Conservation (phyloP, 2,797 vertebrate genomes). For the Geotria australis region DNA sequence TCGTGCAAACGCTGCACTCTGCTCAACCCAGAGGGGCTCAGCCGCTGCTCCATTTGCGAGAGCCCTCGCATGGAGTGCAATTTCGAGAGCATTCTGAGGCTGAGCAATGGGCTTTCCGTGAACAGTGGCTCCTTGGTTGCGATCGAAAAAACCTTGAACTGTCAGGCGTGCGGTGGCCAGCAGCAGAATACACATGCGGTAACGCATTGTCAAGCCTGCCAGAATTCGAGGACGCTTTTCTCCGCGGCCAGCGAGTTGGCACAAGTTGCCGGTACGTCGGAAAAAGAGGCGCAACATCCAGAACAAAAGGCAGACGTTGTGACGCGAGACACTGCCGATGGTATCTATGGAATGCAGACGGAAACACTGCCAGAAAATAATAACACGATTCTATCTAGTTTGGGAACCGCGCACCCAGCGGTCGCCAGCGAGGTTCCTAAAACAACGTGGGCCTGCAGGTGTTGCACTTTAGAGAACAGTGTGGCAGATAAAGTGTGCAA, state of each 20-base stretch:
- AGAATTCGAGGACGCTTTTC: neutral
- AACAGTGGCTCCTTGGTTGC: neutral
- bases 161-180: too few relatives aligned
- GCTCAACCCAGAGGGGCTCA: conserved; percentile 43
- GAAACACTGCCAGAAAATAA: too few relatives aligned
- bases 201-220: neutral
- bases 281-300: too few relatives aligned
- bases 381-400: too few relatives aligned
- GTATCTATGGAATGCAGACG: too few relatives aligned
- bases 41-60: conserved; percentile 86
- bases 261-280: too few relatives aligned
- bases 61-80: conserved; percentile 77
- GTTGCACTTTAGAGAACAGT: conserved; percentile 75
- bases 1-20: conserved; percentile 90
- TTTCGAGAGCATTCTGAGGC: conserved; percentile 70
- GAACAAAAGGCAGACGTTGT: too few relatives aligned
- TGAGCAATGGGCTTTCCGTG: conserved; percentile 48
- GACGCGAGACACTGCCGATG: too few relatives aligned
- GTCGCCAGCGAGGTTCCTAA: neutral
- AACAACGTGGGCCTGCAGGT: conserved; percentile 56
- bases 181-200: too few relatives aligned
- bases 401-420: neutral
- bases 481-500: conserved; percentile 64
- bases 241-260: neutral
- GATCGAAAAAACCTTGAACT: too few relatives aligned